phyloP scores from a whole-genome alignment of 2,113 vertebrate species.

The Corapipo altera region DNA sequence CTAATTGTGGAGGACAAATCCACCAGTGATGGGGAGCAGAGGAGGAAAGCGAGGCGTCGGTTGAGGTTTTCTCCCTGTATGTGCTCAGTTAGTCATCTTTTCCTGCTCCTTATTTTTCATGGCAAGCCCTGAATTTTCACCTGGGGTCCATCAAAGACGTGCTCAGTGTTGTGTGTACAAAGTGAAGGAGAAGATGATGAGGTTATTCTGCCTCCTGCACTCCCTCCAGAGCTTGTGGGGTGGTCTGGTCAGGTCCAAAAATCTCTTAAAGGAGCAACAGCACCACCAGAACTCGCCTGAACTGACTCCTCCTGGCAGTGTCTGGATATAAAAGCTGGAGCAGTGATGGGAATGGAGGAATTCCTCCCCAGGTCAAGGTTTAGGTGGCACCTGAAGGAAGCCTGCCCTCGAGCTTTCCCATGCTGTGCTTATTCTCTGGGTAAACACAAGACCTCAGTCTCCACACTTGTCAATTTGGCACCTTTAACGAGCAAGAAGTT shows the following conservation, averaged over 20 bases:
- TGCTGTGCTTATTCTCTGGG: background rate
- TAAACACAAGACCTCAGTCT: conserved; percentile 46
- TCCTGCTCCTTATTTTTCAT: conserved; percentile 62
- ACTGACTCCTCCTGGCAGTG: background rate
- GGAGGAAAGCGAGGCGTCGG: background rate
- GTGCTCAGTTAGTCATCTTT: conserved; percentile 28
- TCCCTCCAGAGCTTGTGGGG: background rate
- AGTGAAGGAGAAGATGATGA: conserved; percentile 12
- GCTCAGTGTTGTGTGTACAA: conserved; percentile 13
- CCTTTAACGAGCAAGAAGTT: conserved; percentile 23
- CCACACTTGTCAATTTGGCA: background rate
- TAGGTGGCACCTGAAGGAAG: background rate
- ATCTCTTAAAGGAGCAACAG: background rate
- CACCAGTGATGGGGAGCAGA: background rate
- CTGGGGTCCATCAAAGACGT: conserved; percentile 40
- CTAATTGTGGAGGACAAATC: conserved; percentile 16
- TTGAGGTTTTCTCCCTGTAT: conserved; percentile 39
- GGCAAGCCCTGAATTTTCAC: conserved; percentile 46
- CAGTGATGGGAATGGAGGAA: background rate
- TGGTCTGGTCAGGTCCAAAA: conserved; percentile 22
- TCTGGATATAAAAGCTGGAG: background rate
- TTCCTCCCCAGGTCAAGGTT: background rate
- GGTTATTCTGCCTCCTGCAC: conserved; percentile 16
- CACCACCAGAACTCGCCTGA: background rate
- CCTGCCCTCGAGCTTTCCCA: background rate